phyloP scores from a whole-genome alignment of 1,140 invertebrate species.

The Lepidostoma basale region DNA sequence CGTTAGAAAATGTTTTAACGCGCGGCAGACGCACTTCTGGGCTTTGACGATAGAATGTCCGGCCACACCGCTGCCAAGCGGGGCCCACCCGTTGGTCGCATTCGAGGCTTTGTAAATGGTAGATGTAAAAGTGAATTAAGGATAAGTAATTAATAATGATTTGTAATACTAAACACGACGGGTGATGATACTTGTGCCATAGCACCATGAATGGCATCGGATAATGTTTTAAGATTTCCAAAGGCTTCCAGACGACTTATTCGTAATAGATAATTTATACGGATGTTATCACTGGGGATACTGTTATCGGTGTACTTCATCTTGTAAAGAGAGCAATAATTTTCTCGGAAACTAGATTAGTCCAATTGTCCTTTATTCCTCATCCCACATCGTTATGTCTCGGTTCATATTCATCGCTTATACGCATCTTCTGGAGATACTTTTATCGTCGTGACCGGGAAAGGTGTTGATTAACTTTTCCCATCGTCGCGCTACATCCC shows the following conservation, averaged over 20 bases:
- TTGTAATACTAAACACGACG: constrained; percentile 6
- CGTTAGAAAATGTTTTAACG: constrained; percentile 9
- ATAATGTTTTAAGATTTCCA: constrained; percentile 33
- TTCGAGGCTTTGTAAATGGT: background rate
- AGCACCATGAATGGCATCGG: background rate
- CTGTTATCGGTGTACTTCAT: constrained; percentile 30
- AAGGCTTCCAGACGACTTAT: constrained; percentile 41
- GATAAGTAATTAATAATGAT: constrained; percentile 1
- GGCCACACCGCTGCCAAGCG: background rate
- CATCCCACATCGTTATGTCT: background rate
- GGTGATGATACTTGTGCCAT: background rate
- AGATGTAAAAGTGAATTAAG: background rate
- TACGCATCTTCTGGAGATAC: no score
- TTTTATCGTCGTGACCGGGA: no score
- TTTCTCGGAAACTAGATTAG: constrained; percentile 17
- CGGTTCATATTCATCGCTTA: constrained; percentile 7
- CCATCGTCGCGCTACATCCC: no score
- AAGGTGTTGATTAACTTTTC: no score
- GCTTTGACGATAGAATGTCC: background rate
- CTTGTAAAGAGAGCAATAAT: constrained; percentile 39
- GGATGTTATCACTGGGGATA: constrained; percentile 38
- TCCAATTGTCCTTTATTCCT: constrained; percentile 30
- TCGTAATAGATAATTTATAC: constrained; percentile 35
- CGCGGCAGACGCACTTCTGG: background rate
- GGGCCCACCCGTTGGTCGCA: background rate